phyloP scores from a whole-genome alignment of 2,888 invertebrate species.

The Spatulosminthurus flaviceps region DNA sequence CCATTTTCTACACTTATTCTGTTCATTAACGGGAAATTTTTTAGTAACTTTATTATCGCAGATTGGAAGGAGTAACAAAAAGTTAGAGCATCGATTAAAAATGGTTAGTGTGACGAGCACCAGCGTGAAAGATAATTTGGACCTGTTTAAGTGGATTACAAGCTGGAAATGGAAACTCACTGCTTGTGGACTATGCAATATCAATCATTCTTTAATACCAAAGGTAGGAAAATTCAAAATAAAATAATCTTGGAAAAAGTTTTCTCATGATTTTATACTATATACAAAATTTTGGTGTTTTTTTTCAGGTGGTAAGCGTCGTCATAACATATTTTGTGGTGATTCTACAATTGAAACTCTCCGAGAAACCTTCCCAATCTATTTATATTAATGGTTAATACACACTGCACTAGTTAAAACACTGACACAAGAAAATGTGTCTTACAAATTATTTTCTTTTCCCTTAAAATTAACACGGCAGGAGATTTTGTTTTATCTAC shows the following conservation, averaged over 20 bases:
- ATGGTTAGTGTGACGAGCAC: background rate
- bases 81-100: background rate
- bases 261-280: too few relatives aligned
- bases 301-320: background rate
- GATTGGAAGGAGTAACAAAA: background rate
- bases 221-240: too few relatives aligned
- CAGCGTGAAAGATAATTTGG: background rate
- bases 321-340: slow-evolving; percentile 15
- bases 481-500: too few relatives aligned
- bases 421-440: too few relatives aligned
- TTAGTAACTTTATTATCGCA: background rate
- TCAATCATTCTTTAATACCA: slow-evolving; percentile 2
- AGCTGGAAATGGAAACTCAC: background rate
- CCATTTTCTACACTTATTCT: too few relatives aligned
- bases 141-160: background rate
- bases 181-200: background rate
- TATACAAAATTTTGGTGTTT: too few relatives aligned
- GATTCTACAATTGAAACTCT: background rate
- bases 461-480: too few relatives aligned
- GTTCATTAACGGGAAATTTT: too few relatives aligned
- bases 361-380: background rate
- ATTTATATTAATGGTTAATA: too few relatives aligned
- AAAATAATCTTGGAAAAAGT: background rate
- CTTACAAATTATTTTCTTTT: too few relatives aligned
- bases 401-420: too few relatives aligned